Percentiles rank a stretch among this genome's conserved stretches.
These are phyloP conservation scores for Thunnus maccoyii DNA, from an alignment of 2,113 vertebrate genomes.

Conservation along the genomic window DNA sequence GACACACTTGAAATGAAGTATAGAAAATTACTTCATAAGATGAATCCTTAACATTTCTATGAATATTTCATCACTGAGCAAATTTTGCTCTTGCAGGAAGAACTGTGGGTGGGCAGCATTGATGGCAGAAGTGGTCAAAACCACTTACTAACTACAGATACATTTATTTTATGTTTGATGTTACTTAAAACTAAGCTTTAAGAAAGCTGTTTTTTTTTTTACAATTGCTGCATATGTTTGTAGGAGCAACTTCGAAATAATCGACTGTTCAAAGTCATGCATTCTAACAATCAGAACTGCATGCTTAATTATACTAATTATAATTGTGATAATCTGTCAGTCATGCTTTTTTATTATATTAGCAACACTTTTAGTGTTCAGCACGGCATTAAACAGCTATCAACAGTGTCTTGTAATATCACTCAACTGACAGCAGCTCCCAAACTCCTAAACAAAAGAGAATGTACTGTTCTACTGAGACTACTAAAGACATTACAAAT, in stretches of 20 bases:
- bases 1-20: constrained; percentile 66
- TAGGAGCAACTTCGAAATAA: constrained; percentile 10
- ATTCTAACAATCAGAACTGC: not conserved
- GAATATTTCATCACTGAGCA: constrained; percentile 59
- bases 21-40: constrained; percentile 62
- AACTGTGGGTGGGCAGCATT: constrained; percentile 11
- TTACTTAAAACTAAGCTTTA: not conserved
- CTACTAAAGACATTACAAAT: not conserved
- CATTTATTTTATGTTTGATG: not conserved
- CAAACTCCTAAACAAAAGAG: constrained; percentile 8
- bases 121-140: constrained; percentile 7
- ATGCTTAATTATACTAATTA: not conserved
- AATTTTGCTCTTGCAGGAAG: constrained; percentile 32
- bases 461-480: not conserved
- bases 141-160: constrained; percentile 20
- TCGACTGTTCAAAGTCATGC: not conserved
- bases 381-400: constrained; percentile 4
- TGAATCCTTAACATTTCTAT: constrained; percentile 58
- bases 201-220: not conserved
- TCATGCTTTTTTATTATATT: not conserved
- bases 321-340: not conserved
- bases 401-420: not conserved
- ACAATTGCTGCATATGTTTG: not conserved
- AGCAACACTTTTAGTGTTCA: not conserved
- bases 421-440: constrained; percentile 9